phyloP scores from a whole-genome alignment of 2,888 invertebrate species.

The Amphipoea lucens region DNA sequence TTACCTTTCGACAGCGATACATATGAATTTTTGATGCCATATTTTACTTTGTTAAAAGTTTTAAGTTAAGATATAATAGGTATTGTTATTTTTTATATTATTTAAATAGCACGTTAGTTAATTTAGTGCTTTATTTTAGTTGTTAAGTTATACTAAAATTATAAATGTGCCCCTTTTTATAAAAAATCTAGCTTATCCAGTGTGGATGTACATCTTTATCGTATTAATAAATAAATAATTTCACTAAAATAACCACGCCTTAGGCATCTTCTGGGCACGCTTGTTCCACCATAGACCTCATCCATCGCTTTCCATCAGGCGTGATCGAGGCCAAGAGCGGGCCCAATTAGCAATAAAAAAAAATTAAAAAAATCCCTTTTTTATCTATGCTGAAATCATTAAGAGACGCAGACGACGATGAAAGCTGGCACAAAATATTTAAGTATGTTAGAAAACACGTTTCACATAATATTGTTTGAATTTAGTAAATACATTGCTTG shows the following conservation, averaged over 20 bases:
- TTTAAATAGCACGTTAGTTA: no score
- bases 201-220: background rate
- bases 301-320: no score
- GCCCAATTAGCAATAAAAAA: no score
- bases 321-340: no score
- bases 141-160: no score
- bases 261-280: no score
- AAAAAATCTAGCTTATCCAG: background rate
- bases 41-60: background rate
- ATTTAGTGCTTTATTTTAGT: background rate
- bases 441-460: background rate
- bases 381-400: background rate
- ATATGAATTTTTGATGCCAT: no score
- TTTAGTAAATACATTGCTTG: background rate
- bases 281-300: no score
- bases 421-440: background rate
- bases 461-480: constrained; percentile 8
- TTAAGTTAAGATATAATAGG: background rate
- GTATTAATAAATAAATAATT: background rate
- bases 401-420: background rate
- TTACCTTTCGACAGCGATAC: no score
- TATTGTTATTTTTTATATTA: background rate
- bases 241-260: background rate
- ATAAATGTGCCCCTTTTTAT: background rate
- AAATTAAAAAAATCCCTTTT: background rate